phyloP scores from a whole-genome alignment of 2,888 invertebrate species.

The Plagodis dolabraria region DNA sequence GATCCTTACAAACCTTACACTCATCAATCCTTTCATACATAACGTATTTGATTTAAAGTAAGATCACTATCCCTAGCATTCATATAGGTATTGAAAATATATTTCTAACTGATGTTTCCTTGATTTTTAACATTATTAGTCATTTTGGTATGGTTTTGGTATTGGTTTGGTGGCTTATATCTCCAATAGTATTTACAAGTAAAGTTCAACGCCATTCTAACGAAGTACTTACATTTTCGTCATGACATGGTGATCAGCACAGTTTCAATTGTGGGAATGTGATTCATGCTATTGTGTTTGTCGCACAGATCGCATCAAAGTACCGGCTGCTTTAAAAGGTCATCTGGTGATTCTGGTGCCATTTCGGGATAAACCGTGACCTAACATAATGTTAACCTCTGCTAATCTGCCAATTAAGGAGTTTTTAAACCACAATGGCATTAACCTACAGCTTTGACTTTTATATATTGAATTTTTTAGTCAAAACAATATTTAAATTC shows the following conservation, averaged over 20 bases:
- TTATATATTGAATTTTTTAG: not conserved
- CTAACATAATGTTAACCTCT: constrained; percentile 22
- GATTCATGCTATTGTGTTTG: constrained; percentile 70
- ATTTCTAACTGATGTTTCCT: no score
- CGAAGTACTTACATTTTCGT: constrained; percentile 1
- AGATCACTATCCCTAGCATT: no score
- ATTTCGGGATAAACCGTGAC: constrained; percentile 48
- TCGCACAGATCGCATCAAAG: constrained; percentile 59
- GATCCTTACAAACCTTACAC: no score
- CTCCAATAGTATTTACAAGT: no score
- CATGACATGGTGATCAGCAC: constrained; percentile 13
- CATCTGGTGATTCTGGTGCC: constrained; percentile 52
- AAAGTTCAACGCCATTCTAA: constrained; percentile 3
- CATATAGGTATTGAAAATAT: no score
- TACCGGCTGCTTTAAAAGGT: constrained; percentile 64
- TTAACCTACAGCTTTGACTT: not conserved
- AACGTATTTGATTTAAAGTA: no score
- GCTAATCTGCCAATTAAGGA: constrained; percentile 2
- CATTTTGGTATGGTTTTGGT: no score
- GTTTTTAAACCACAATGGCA: not conserved
- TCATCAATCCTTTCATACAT: no score
- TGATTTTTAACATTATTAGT: no score
- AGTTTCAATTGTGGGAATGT: constrained; percentile 62
- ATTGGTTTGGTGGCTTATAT: no score
- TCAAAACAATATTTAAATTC: no score